A percentile compares a stretch with the other conserved stretches of the same genome.
Conservation (phyloP, 2,888 invertebrate genomes). For the Lamproptera curius region DNA sequence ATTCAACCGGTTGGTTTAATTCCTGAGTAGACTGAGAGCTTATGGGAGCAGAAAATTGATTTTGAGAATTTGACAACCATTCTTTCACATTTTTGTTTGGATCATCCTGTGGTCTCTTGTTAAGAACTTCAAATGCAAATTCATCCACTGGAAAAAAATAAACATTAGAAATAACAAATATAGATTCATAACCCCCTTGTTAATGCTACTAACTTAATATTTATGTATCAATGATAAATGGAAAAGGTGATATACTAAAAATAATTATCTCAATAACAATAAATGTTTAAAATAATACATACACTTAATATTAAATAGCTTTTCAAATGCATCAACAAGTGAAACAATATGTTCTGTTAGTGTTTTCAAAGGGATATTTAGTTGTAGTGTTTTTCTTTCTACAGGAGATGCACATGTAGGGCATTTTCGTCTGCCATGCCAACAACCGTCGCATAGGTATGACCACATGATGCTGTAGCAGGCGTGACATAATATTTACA, state of each 20-base stretch:
- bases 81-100: slow-evolving; percentile 57
- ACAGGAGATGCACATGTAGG: slow-evolving; percentile 43
- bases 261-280: no score
- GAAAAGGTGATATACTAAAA: no score
- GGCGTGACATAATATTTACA: slow-evolving; percentile 57
- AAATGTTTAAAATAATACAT: slow-evolving; percentile 35
- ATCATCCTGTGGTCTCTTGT: slow-evolving; percentile 36
- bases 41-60: slow-evolving; percentile 52
- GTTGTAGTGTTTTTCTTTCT: slow-evolving; percentile 41
- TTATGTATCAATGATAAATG: no score
- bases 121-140: slow-evolving; percentile 37
- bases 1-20: slow-evolving; percentile 33
- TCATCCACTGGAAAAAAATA: slow-evolving; percentile 51
- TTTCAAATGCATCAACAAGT: slow-evolving; percentile 49
- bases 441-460: slow-evolving; percentile 60
- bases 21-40: slow-evolving; percentile 43
- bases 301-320: slow-evolving; percentile 54
- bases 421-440: slow-evolving; percentile 48
- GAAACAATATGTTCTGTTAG: slow-evolving; percentile 43
- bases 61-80: slow-evolving; percentile 62
- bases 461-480: slow-evolving; percentile 56
- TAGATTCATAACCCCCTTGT: neutral
- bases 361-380: slow-evolving; percentile 46
- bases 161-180: slow-evolving; percentile 10
- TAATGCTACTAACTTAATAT: no score